Conservation (phyloP, 2,113 vertebrate species). For the Dicrurus megarhynchus region DNA sequence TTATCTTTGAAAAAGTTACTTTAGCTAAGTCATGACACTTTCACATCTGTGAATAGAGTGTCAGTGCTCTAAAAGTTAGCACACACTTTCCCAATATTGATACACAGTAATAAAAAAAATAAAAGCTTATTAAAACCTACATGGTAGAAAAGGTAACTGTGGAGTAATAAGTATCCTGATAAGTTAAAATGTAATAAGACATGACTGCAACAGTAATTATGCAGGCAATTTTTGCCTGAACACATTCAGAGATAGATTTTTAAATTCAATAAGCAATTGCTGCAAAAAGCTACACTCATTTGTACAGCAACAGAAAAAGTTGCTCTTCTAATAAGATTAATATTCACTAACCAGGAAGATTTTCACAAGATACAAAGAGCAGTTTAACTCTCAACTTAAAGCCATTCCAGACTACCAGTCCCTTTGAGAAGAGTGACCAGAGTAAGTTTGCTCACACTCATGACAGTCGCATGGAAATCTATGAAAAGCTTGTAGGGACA, state of each 20-base stretch:
- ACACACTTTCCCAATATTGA: not conserved
- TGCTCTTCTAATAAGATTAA: not conserved
- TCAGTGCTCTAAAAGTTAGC: not conserved
- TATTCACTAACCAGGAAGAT: not conserved
- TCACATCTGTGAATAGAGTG: not conserved
- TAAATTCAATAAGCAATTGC: not conserved
- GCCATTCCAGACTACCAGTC: not conserved
- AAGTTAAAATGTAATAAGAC: not conserved
- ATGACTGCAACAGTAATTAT: not conserved
- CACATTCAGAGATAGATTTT: not conserved
- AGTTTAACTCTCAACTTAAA: not conserved
- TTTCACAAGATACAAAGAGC: not conserved
- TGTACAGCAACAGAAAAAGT: rapidly evolving
- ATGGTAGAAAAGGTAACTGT: not conserved
- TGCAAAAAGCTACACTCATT: not conserved
- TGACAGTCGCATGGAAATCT: not conserved
- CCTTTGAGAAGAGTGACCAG: not conserved
- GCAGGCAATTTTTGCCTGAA: not conserved
- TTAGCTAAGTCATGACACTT: not conserved
- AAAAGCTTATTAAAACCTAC: not conserved
- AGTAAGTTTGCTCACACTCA: not conserved
- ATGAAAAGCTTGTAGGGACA: not conserved
- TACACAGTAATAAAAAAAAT: not conserved
- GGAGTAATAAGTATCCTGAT: not conserved
- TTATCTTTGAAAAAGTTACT: not conserved